A percentile compares a stretch with the other conserved stretches of the same genome.
These are phyloP conservation scores for Grallaria varia DNA, from an alignment of 2,113 vertebrate species.

Conservation along the genomic window DNA sequence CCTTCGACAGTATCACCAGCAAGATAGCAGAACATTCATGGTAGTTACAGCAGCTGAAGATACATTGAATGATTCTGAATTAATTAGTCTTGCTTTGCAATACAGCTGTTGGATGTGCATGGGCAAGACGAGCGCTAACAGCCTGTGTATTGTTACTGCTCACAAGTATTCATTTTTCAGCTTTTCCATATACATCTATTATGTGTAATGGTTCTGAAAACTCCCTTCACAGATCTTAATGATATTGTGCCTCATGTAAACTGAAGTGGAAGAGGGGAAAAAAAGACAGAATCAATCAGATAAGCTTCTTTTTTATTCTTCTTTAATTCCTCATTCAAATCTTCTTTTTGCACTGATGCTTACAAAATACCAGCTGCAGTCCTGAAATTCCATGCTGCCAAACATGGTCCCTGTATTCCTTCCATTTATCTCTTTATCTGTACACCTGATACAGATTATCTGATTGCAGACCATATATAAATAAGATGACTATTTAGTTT, in stretches of 20 bases:
- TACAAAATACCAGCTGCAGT: not conserved
- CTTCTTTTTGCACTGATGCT: not conserved
- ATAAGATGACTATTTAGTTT: not conserved
- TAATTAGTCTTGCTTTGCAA: not conserved
- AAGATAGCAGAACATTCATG: not conserved
- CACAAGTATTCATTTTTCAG: not conserved
- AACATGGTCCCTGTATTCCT: not conserved
- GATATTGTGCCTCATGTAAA: not conserved
- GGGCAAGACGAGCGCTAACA: not conserved
- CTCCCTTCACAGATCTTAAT: not conserved
- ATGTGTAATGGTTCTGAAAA: not conserved
- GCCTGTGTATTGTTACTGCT: not conserved
- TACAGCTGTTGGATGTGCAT: not conserved
- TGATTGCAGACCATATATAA: not conserved
- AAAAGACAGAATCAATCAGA: not conserved
- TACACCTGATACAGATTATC: not conserved
- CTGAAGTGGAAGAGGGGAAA: not conserved
- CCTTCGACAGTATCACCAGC: not conserved
- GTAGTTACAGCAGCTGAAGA: not conserved
- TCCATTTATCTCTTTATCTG: not conserved
- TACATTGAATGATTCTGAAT: not conserved
- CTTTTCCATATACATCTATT: not conserved
- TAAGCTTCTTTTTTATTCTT: not conserved
- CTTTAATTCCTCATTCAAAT: not conserved
- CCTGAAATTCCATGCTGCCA: not conserved